A percentile compares a stretch with the other conserved stretches of the same genome.
These are phyloP conservation scores for Chloebia gouldiae DNA, from an alignment of 2,113 vertebrate species.

Conservation along the genomic window DNA sequence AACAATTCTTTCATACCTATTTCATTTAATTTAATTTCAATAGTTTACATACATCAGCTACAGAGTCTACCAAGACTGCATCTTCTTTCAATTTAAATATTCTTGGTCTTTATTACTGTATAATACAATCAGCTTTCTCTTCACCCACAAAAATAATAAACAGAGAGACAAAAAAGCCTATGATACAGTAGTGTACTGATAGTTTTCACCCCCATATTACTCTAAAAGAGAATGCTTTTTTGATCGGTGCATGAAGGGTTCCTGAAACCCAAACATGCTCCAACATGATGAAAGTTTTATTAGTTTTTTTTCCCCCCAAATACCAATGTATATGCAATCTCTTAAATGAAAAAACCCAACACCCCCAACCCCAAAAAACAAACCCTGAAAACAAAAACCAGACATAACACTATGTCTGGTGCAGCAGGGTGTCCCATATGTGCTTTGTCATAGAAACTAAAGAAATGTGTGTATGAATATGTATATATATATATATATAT, in stretches of 20 bases:
- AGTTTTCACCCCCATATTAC: conserved; percentile 12
- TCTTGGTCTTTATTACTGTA: conserved; percentile 35
- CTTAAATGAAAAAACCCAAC: not conserved
- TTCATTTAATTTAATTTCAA: conserved; percentile 56
- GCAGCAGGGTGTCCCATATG: not conserved
- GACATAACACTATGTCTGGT: not conserved
- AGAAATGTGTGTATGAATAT: not conserved
- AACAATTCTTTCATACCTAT: conserved; percentile 59
- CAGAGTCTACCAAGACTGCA: not conserved
- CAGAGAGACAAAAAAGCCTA: not conserved
- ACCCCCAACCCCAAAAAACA: not conserved
- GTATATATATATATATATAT: too few relatives aligned
- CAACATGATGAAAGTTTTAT: conserved; percentile 27
- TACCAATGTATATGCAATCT: not conserved
- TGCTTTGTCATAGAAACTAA: not conserved
- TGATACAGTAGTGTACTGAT: conserved; percentile 5
- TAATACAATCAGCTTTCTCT: conserved; percentile 41
- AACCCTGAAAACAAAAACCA: not conserved
- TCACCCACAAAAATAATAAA: conserved; percentile 34
- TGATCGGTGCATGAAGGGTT: not conserved
- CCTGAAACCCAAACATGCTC: not conserved
- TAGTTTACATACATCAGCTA: conserved; percentile 22
- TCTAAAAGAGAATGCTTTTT: conserved; percentile 21
- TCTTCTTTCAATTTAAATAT: conserved; percentile 57
- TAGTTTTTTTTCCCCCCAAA: not conserved